Conservation (phyloP, 2,797 vertebrate species). For the Centroberyx gerrardi region DNA sequence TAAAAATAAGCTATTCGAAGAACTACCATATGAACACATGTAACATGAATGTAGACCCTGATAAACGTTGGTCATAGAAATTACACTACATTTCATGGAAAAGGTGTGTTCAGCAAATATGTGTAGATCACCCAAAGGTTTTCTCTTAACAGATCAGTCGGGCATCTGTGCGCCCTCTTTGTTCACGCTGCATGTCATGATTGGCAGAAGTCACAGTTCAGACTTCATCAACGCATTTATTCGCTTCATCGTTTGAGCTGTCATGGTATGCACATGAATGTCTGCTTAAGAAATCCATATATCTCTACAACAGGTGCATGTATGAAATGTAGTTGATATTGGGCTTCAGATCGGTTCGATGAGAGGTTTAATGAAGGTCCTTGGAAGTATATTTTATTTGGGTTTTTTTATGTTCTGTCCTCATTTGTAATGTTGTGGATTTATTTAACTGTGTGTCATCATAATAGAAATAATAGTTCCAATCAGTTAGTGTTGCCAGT, state of each 20-base stretch:
- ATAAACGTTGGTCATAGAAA: no score
- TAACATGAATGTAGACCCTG: no score
- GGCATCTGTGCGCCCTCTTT: no score
- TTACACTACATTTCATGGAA: no score
- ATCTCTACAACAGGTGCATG: conserved; percentile 22
- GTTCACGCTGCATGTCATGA: conserved; percentile 20
- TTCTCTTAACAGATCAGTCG: no score
- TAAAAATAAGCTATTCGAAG: not conserved
- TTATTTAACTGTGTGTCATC: conserved; percentile 9
- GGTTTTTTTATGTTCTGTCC: not conserved
- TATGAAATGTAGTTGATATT: not conserved
- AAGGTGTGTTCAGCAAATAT: no score
- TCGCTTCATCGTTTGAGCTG: not conserved
- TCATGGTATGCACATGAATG: conserved; percentile 13
- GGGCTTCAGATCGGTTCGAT: not conserved
- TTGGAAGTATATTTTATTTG: not conserved
- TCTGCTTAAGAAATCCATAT: not conserved
- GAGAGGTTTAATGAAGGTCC: not conserved
- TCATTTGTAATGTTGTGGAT: conserved; percentile 11
- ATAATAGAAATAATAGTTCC: not conserved
- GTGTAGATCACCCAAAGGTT: no score
- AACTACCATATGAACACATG: no score
- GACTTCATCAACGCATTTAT: not conserved
- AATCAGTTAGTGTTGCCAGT: conserved; percentile 5
- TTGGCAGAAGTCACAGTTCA: not conserved